Base-by-base conservation (phyloP, 2,888 invertebrate species). In the Acleris literana region DNA sequence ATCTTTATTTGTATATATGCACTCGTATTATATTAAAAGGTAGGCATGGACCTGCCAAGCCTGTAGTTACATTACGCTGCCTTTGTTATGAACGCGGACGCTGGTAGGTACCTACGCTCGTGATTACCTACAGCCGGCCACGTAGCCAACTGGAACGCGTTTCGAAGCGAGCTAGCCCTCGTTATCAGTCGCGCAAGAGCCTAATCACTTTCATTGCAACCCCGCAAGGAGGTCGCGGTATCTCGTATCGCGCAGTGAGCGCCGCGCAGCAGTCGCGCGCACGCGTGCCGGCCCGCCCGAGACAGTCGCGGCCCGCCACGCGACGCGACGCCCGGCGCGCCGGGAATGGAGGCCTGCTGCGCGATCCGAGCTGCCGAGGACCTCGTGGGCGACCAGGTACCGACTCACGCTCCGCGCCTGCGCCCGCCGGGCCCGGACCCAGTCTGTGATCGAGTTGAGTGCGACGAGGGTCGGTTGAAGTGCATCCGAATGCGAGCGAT, bases 301-400 rank as follows among this genome's bases (percentile, higher is more conserved):
- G 61, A 65, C 64, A 65, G 61, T 68, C 46, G 57, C 57, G 61
- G 56, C 61, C 56, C 68, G 39, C 29, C 33, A 54, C 65, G 56
- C 55, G 60, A 68, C 68, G 72, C 77, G 73, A 76, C 81, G 70
- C 81, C 87, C 86, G 83, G 85, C 85, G 74, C 76, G 86, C 87
- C 90, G 90, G 90, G 90, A 76, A 92, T 92, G 92, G 92, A 92
- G 90, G 81, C 90, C 88, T 91, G 90, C 84, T 86, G 87, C 82
- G 84, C 87, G 80, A 83, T 86, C 85, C 85, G 81, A 84, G 83
- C 86, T 84, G 87, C 86, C 85, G 91, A 91, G 90, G 90, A 91
- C 86, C 86, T 88, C 76, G 85, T 83, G 88, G 92, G 92, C 83
- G 92, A 92, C 90, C 92, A 92, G 92, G 92, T 92, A 89, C 84